A percentile compares a stretch with the other conserved stretches of the same genome.
These are phyloP conservation scores for Labrus mixtus DNA, from an alignment of 2,113 vertebrate species.

Conservation along the genomic window DNA sequence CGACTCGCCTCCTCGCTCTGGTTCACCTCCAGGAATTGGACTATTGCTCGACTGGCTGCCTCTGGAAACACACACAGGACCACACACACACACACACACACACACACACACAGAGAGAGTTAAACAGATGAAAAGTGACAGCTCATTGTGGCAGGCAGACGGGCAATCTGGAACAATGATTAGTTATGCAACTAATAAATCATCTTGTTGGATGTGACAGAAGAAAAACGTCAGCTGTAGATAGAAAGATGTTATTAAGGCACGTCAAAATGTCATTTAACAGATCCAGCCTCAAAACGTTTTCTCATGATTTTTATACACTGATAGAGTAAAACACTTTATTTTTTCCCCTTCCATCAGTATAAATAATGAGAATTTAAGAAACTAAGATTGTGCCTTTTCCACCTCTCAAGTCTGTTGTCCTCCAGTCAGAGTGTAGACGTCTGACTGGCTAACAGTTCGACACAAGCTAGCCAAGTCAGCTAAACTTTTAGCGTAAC, in stretches of 20 bases:
- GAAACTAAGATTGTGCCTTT: too few relatives aligned
- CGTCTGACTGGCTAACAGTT: too few relatives aligned
- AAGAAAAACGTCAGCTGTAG: neutral
- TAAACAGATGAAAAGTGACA: conserved; percentile 23
- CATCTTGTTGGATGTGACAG: neutral
- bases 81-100: conserved; percentile 14
- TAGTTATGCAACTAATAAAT: conserved; percentile 14
- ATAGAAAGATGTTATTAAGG: neutral
- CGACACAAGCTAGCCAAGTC: too few relatives aligned
- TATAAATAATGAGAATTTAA: too few relatives aligned
- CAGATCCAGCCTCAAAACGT: too few relatives aligned
- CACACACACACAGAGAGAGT: conserved; percentile 3
- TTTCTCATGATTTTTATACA: too few relatives aligned
- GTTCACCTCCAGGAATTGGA: conserved; percentile 98
- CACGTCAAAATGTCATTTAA: too few relatives aligned
- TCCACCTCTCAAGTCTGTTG: too few relatives aligned
- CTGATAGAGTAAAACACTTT: too few relatives aligned
- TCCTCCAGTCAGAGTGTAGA: too few relatives aligned
- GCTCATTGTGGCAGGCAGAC: conserved; percentile 31
- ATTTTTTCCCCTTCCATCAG: too few relatives aligned
- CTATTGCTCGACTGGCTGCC: conserved; percentile 97
- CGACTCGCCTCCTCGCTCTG: conserved; percentile 98
- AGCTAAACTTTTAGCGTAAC: too few relatives aligned
- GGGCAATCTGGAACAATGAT: conserved; percentile 24
- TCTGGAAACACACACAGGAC: conserved; percentile 81